Evolutionary conservation across 2,797 vertebrate genomes (phyloP).

Genomic region (Rhyacichthys aspro): DNA sequence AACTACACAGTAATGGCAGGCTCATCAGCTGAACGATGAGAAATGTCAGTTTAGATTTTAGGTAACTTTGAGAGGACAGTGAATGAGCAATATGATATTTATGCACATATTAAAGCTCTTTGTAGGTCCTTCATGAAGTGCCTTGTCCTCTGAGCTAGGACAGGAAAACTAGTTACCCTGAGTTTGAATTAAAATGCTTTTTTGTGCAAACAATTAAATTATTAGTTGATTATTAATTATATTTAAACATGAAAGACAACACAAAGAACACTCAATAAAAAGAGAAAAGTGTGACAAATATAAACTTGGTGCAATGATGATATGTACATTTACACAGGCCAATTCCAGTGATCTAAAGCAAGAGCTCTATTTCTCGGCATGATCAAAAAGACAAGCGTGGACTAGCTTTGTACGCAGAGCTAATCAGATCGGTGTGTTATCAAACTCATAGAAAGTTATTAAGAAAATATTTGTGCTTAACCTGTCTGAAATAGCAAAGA

Average conservation of each 20-base stretch:
- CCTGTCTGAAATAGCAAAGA: not conserved
- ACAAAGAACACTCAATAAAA: not conserved
- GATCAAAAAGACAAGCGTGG: no score
- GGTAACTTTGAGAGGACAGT: slow-evolving; percentile 21
- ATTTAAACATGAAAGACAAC: not conserved
- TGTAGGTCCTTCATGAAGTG: slow-evolving; percentile 30
- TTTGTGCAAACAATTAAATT: no score
- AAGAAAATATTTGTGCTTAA: no score
- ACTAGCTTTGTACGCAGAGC: no score
- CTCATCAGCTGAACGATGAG: slow-evolving; percentile 17
- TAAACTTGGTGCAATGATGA: slow-evolving; percentile 2
- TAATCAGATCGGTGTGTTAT: no score
- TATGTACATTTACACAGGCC: no score
- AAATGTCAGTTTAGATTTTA: slow-evolving; percentile 28
- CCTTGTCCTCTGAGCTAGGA: slow-evolving; percentile 23
- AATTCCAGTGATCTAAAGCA: no score
- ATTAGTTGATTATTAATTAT: not conserved
- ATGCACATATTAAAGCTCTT: slow-evolving; percentile 27
- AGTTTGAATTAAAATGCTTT: not conserved
- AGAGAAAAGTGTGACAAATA: not conserved
- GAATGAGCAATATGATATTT: slow-evolving; percentile 25
- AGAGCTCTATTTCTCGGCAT: no score
- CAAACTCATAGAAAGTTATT: no score
- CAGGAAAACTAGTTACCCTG: slow-evolving; percentile 24
- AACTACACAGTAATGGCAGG: slow-evolving; percentile 47